A percentile compares a stretch with the other conserved stretches of the same genome.
These are phyloP conservation scores for Oreochromis mossambicus DNA, from an alignment of 2,797 vertebrate genomes.

Conservation along the genomic window DNA sequence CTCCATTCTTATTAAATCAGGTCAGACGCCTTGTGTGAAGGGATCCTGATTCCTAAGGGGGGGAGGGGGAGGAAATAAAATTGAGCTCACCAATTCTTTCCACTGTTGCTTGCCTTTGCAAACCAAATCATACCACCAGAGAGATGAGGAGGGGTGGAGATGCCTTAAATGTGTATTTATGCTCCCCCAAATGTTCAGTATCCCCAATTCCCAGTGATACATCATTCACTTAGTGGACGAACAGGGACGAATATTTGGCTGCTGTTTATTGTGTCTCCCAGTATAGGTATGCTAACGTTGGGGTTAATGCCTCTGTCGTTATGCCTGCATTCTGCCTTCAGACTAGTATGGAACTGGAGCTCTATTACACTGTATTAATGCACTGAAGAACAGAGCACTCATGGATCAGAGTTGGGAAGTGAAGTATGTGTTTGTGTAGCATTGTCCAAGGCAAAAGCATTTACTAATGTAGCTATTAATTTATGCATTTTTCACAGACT, in stretches of 20 bases:
- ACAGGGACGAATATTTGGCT: neutral
- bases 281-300: neutral
- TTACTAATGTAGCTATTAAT: neutral
- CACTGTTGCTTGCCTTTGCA: neutral
- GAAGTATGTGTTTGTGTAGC: neutral
- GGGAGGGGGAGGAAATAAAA: neutral
- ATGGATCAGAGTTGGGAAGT: neutral
- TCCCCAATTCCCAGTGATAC: slow-evolving; percentile 8
- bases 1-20: neutral
- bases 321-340: neutral
- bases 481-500: neutral
- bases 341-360: neutral
- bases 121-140: neutral
- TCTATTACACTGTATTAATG: neutral
- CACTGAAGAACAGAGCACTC: neutral
- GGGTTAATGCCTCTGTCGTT: neutral
- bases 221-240: neutral
- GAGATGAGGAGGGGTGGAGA: neutral
- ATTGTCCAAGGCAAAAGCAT: neutral
- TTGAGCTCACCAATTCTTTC: neutral
- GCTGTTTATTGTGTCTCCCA: neutral
- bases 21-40: neutral
- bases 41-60: neutral
- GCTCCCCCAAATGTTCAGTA: neutral
- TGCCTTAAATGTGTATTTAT: neutral